Base-by-base conservation (phyloP, 2,888 invertebrate genomes). In the Allygus modestus region DNA sequence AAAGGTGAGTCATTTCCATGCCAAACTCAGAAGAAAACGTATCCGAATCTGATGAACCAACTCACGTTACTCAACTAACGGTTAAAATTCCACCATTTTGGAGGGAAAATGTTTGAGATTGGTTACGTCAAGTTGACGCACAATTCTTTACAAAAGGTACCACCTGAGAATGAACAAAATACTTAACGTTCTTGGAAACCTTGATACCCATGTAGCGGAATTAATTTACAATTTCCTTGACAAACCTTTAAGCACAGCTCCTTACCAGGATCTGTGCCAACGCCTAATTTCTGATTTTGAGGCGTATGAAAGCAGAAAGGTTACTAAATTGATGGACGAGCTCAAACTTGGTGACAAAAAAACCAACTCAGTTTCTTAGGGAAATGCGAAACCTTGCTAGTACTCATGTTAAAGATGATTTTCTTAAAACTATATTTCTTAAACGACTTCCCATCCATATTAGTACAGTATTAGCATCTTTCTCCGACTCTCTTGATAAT, bases 71-170 rank as follows among this genome's bases (percentile, higher is more conserved):
- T 0, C 2, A 69, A n/a, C 31, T 69, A 69, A 77, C 20, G 1
- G 46, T 85, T 4, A 87, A 85, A 81, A 31, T 87, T 7, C 86
- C 88, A 20, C 85, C 86, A 12, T 87, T 87, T 84, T 88, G 87
- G 86, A 84, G 85, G 46, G 85, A 71, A 79, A 85, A 87, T 33
- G 85, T 86, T 11, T 84, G 83, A 51, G 81, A 89, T 28, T 89
- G 88, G 88, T 87, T 89, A 51, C 43, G 75, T 0, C 89, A 89
- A 84, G 84, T 89, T 11, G 88, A 89, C 51, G 84, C 87, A 7
- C 84, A 86, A n/a, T 88, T 88, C 69, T n/a, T 37, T 26, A 58
- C 77, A 15, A 33, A 58, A 20, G 84, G 86, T n/a, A 86, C 87
- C 61, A 85, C 84, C 11, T 28, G 81, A 12, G 88, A 89, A 75